Evolutionary conservation across 2,797 vertebrate genomes (phyloP), one percentile per base, ranked within the genome.

Genomic region (Heterohyrax brucei): DNA sequence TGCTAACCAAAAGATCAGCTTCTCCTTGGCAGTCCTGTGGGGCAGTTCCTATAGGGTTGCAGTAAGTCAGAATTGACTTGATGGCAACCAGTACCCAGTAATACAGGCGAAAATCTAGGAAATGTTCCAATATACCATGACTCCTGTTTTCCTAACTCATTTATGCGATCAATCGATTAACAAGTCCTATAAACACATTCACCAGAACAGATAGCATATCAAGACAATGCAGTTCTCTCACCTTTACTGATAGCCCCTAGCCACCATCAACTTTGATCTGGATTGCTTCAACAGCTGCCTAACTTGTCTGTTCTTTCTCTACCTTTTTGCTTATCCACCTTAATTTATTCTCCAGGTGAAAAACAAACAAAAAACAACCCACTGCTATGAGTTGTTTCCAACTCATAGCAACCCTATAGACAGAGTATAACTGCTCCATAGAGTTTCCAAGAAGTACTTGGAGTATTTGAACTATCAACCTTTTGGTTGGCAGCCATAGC

Each of bases 171-270:
- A 19, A 88, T 75, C 78, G 14, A 88, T 75, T 64, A 64, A 87
- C 50, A 89, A 79, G 24, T 76, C n/a, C 21, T 68, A 5, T 68
- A 39, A 56, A 16, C 70, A 78, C 12, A 56, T 10, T 64, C 78
- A 73, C 78, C 53, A 62, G 91, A 94, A 73, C 85, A 93, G 85
- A 86, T n/a, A 62, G 33, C 56, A 85, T 4, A 88, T 26, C 9
- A 53, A 87, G 70, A 75, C n/a, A 81, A 66, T 33, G 46, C 4
- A 39, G 4, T 85, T 88, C 26, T 59, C 50, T 19, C 14, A 76
- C 44, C 56, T 44, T 5, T 7, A 79, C 48, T 85, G 14, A 28
- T 33, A n/a, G 9, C 7, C 85, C 3, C 24, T 88, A 84, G n/a
- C 30, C 50, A 90, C 24, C 1, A 33, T 28, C 26, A 53, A 48